Conservation (phyloP, 2,888 invertebrate genomes). For the Eustalomyia histrio region DNA sequence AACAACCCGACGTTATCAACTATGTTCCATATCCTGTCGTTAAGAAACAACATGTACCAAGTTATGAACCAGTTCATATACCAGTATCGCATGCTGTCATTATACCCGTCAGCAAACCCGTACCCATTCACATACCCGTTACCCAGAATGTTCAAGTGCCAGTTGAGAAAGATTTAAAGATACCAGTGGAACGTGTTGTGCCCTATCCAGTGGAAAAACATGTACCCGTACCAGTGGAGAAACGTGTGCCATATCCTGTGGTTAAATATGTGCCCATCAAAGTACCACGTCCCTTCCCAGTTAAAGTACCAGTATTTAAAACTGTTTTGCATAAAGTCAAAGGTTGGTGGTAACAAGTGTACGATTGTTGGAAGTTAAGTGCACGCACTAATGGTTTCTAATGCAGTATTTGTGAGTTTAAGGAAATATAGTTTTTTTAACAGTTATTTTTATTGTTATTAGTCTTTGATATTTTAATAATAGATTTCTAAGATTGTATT, state of each 20-base stretch:
- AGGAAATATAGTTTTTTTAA: not conserved
- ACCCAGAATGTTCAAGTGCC: constrained; percentile 87
- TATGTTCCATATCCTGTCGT: constrained; percentile 84
- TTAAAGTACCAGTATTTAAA: constrained; percentile 86
- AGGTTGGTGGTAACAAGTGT: constrained; percentile 72
- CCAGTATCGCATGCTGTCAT: constrained; percentile 88
- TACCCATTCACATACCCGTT: constrained; percentile 88
- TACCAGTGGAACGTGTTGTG: constrained; percentile 83
- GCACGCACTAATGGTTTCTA: not conserved
- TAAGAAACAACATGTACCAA: constrained; percentile 87
- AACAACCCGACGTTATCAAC: constrained; percentile 82
- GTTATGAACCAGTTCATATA: constrained; percentile 86
- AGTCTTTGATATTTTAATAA: constrained; percentile 22
- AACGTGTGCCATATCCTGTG: constrained; percentile 85
- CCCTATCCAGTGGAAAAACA: constrained; percentile 87
- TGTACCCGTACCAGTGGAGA: constrained; percentile 87
- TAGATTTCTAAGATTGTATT: not conserved
- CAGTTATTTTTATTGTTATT: constrained; percentile 11
- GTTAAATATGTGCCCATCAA: constrained; percentile 88
- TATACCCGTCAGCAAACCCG: constrained; percentile 87
- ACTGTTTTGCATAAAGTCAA: constrained; percentile 82
- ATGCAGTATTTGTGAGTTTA: constrained; percentile 45
- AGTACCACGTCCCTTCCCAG: constrained; percentile 89
- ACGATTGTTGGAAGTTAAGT: not conserved
- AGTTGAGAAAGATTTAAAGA: constrained; percentile 83